These are phyloP conservation scores for Lasioglossum vierecki DNA, from an alignment of 2,888 invertebrate genomes.

Conservation along the genomic window DNA sequence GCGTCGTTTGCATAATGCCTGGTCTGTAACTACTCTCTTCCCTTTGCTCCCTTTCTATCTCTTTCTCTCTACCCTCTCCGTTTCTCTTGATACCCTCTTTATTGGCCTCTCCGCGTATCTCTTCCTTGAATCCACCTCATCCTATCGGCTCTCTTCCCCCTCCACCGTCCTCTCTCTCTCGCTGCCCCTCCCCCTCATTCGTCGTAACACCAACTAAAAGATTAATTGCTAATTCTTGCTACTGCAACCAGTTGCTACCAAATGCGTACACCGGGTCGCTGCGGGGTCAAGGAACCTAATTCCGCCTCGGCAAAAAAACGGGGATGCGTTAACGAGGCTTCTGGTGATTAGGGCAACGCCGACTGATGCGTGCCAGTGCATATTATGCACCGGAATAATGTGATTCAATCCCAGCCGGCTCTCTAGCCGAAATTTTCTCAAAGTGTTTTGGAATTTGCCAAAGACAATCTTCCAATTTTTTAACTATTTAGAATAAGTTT, in stretches of 20 bases:
- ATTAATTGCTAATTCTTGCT: constrained; percentile 80
- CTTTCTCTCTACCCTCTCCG: constrained; percentile 41
- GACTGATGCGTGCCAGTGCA: not conserved
- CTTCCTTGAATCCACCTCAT: constrained; percentile 55
- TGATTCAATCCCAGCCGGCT: not conserved
- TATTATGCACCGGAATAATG: not conserved
- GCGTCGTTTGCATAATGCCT: constrained; percentile 81
- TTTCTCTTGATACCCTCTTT: constrained; percentile 45
- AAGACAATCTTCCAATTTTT: too few species aligned
- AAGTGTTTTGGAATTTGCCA: not conserved
- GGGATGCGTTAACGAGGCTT: constrained; percentile 63
- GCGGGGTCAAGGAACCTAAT: constrained; percentile 68
- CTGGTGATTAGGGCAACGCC: constrained; percentile 19
- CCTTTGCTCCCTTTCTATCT: constrained; percentile 44
- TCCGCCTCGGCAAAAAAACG: constrained; percentile 55
- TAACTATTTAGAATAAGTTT: too few species aligned
- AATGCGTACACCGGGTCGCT: constrained; percentile 59
- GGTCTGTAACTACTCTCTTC: constrained; percentile 75
- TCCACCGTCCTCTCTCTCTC: constrained; percentile 35
- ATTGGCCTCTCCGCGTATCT: constrained; percentile 56
- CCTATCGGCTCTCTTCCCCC: constrained; percentile 51
- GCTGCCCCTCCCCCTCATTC: constrained; percentile 42
- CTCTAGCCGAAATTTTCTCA: not conserved
- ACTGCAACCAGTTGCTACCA: constrained; percentile 78
- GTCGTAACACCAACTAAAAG: constrained; percentile 70